These are phyloP conservation scores for Stenoptilia bipunctidactyla DNA, from an alignment of 2,888 invertebrate species.

Conservation along the genomic window DNA sequence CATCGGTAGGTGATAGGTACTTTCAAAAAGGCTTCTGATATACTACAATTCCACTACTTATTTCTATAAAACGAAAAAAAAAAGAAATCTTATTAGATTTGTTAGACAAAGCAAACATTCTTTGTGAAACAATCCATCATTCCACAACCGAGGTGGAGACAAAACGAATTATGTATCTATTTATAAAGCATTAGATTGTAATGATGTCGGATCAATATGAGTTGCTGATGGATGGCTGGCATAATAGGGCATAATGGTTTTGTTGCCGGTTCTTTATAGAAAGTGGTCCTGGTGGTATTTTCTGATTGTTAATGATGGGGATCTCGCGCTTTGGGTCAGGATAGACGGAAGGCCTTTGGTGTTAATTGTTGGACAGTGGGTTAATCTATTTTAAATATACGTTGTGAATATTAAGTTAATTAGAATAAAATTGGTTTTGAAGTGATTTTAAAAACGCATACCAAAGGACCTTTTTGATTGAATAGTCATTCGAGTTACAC, in stretches of 20 bases:
- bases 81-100: too few relatives aligned
- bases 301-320: slow-evolving; percentile 62
- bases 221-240: slow-evolving; percentile 63
- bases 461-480: too few relatives aligned
- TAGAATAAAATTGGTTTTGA: too few relatives aligned
- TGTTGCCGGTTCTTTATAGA: slow-evolving; percentile 60
- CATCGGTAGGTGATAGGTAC: too few relatives aligned
- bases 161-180: slow-evolving; percentile 70
- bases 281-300: slow-evolving; percentile 52
- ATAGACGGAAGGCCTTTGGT: slow-evolving; percentile 54
- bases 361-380: slow-evolving; percentile 42
- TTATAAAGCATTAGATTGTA: slow-evolving; percentile 68
- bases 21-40: too few relatives aligned
- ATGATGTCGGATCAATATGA: slow-evolving; percentile 67
- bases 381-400: slow-evolving; percentile 55
- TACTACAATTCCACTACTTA: too few relatives aligned
- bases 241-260: slow-evolving; percentile 69
- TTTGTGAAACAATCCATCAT: slow-evolving; percentile 50
- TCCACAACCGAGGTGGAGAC: slow-evolving; percentile 60
- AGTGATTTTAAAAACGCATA: too few relatives aligned
- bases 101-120: too few relatives aligned
- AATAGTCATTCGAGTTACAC: too few relatives aligned
- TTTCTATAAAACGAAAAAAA: too few relatives aligned
- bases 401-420: too few relatives aligned
- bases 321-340: slow-evolving; percentile 43